Base-by-base conservation (phyloP, 53 echinoderm and acorn worm genomes). In the Echinometra lucunter region DNA sequence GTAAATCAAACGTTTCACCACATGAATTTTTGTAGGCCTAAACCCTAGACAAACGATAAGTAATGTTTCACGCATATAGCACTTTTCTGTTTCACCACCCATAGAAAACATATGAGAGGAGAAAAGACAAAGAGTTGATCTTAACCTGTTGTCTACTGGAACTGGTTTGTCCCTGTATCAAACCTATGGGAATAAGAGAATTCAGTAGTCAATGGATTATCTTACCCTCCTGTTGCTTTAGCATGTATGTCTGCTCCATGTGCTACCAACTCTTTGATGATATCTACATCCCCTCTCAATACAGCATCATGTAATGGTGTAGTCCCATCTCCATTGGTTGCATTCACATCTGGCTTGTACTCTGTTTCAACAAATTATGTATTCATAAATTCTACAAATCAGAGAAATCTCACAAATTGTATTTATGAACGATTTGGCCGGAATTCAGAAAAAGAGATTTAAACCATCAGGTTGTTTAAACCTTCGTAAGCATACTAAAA, bases 291-390 rank as follows among this genome's bases (percentile, higher is more conserved):
- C 37, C 95, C 96, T 57, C 98, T 97, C 37, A 93, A 56, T 23
- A 99, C 99, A 11, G 99, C 99, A 91, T 99, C 99, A 93, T 99
- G 99, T 15, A 99, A 88, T 0, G 99, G 96, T 49, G 98, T 97
- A 4, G 96, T 94, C 44, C 99, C 99, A 91, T 99, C 99, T 21
- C 92, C 88, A 89, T 99, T 99, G 66, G 89, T 70, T 11, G 82
- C 94, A 96, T 99, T 99, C 28, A 98, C 94, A 55, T 91, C 85
- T 37, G 96, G 95, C 44, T 96, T 96, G 21, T 95, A 56, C 16
- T 96, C 99, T 99, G 89, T 60, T 37, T 37, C 34, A 88, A 88
- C 88, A 30, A 13, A 13, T 3, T 28, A 78, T 63, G 27, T 63
- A 63, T 63, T 25, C 1, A 25, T 63, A 19, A 23, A 63, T 63